Evolutionary conservation across 2,113 vertebrate genomes (phyloP).

Genomic region (Leiothrix lutea): DNA sequence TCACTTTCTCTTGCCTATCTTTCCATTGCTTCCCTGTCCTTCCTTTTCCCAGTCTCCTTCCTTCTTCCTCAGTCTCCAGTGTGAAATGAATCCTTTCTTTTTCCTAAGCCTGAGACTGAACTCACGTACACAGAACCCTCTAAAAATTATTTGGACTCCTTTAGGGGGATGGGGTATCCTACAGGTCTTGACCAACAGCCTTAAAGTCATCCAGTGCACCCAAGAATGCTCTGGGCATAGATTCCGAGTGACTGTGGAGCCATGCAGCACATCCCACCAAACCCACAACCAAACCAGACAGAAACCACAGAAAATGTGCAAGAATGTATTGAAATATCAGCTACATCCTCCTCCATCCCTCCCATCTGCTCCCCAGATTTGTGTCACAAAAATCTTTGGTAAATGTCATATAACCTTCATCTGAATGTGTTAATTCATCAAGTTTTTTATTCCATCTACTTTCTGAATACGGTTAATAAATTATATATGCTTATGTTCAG

Average conservation of each 20-base stretch:
- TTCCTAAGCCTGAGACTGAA: not conserved
- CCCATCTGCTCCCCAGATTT: not conserved
- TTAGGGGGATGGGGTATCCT: not conserved
- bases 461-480: not conserved
- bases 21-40: not conserved
- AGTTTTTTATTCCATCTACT: not conserved
- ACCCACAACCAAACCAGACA: not conserved
- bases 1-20: not conserved
- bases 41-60: not conserved
- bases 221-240: not conserved
- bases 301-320: not conserved
- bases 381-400: not conserved
- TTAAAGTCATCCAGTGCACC: not conserved
- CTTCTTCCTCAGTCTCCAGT: not conserved
- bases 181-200: not conserved
- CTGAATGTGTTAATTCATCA: not conserved
- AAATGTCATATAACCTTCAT: not conserved
- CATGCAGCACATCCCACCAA: not conserved
- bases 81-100: not conserved
- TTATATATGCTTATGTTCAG: not conserved
- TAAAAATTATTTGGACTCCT: not conserved
- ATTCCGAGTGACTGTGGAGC: not conserved
- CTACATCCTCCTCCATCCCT: rapidly evolving
- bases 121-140: rapidly evolving
- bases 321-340: not conserved